These are phyloP conservation scores for Ciconia boyciana DNA, from an alignment of 2,113 vertebrate species.

Conservation along the genomic window DNA sequence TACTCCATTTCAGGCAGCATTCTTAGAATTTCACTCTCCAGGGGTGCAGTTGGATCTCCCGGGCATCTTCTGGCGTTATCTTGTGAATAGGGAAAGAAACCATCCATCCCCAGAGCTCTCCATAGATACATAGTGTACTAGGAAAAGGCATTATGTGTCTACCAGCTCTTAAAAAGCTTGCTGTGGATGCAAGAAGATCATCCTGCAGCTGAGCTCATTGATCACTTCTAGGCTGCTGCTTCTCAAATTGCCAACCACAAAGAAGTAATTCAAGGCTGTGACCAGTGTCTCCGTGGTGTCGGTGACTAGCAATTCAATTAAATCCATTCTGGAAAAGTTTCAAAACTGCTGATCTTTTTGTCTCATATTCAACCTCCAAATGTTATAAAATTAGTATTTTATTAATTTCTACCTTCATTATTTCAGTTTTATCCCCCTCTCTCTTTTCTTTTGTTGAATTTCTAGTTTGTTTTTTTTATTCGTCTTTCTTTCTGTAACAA, in stretches of 20 bases:
- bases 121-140: background rate
- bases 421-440: background rate
- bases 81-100: background rate
- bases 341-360: background rate
- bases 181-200: background rate
- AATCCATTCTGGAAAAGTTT: background rate
- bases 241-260: background rate
- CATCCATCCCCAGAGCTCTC: background rate
- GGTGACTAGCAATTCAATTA: background rate
- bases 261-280: background rate
- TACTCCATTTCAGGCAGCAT: background rate
- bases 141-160: background rate
- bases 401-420: background rate
- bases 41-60: background rate
- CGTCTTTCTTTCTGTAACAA: background rate
- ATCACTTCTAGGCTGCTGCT: background rate
- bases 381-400: background rate
- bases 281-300: background rate
- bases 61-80: background rate
- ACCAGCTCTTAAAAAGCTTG: background rate
- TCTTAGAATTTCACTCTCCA: background rate
- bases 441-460: background rate
- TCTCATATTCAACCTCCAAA: background rate
- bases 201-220: background rate
- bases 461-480: background rate